A percentile compares a stretch with the other conserved stretches of the same genome.
These are phyloP conservation scores for Halocynthia roretzi DNA, from an alignment of 23 tunicate species.

Conservation along the genomic window DNA sequence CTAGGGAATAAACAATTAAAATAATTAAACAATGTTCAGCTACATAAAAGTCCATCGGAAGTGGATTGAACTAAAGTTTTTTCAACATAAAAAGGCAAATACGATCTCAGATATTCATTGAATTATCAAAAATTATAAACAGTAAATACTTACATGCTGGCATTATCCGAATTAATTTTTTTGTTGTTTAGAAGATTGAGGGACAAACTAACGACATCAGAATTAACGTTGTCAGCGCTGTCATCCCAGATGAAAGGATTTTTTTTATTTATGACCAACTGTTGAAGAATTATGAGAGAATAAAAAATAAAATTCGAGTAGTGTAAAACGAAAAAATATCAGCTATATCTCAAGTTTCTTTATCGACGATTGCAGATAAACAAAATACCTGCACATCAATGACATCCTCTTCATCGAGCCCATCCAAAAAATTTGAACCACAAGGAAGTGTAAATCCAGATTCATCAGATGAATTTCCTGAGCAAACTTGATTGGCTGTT, in stretches of 20 bases:
- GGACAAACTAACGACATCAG: conserved; percentile 68
- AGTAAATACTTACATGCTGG: conserved; percentile 26
- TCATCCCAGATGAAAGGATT: conserved; percentile 85
- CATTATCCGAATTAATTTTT: conserved; percentile 27
- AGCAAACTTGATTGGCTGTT: conserved; percentile 12
- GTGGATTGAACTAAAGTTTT: neutral
- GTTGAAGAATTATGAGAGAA: neutral
- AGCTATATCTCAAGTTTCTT: neutral
- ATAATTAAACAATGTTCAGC: neutral
- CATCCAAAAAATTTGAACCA: conserved; percentile 6
- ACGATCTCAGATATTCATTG: too few relatives aligned
- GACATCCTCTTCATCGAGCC: conserved; percentile 9
- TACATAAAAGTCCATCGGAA: too few relatives aligned
- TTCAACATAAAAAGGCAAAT: too few relatives aligned
- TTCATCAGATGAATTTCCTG: neutral
- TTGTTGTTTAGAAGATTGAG: conserved; percentile 41
- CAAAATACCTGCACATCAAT: conserved; percentile 19
- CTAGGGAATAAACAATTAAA: conserved; percentile 14
- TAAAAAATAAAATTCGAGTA: neutral
- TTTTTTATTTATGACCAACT: conserved; percentile 13
- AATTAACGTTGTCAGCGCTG: conserved; percentile 58
- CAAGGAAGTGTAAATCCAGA: conserved; percentile 20
- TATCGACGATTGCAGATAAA: neutral
- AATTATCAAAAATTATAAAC: too few relatives aligned
- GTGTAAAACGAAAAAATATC: neutral